A percentile compares a stretch with the other conserved stretches of the same genome.
These are phyloP conservation scores for Thalassoma bifasciatum DNA, from an alignment of 2,113 vertebrate species.

Conservation along the genomic window DNA sequence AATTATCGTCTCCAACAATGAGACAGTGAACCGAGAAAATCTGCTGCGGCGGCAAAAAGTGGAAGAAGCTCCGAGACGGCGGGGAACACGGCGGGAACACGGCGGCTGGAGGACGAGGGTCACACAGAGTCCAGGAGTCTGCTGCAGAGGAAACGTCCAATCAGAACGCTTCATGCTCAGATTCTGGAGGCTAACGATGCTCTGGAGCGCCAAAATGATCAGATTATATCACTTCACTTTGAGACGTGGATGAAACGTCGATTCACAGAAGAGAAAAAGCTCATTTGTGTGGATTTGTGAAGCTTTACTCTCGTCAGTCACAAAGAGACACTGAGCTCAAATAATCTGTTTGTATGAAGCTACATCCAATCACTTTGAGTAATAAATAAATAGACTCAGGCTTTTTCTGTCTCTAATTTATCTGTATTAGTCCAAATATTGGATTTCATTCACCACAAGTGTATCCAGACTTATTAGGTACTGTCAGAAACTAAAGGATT, in stretches of 20 bases:
- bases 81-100: too few relatives aligned
- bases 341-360: too few relatives aligned
- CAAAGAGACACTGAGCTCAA: neutral
- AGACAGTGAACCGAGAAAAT: constrained; percentile 11
- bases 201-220: neutral
- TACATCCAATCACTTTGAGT: neutral
- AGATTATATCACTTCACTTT: neutral
- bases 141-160: constrained; percentile 5
- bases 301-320: neutral
- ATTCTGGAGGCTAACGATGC: neutral
- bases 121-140: neutral
- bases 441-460: neutral
- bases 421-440: neutral
- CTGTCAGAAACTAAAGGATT: neutral
- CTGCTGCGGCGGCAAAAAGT: neutral
- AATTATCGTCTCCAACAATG: constrained; percentile 29
- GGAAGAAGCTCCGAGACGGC: neutral
- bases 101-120: neutral
- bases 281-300: neutral
- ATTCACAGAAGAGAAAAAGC: neutral
- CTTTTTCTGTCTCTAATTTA: neutral
- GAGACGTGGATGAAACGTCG: neutral
- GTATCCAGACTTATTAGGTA: neutral
- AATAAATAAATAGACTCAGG: neutral
- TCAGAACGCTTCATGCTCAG: neutral